phyloP scores from a whole-genome alignment of 1,140 invertebrate species.

The Ips nitidus region DNA sequence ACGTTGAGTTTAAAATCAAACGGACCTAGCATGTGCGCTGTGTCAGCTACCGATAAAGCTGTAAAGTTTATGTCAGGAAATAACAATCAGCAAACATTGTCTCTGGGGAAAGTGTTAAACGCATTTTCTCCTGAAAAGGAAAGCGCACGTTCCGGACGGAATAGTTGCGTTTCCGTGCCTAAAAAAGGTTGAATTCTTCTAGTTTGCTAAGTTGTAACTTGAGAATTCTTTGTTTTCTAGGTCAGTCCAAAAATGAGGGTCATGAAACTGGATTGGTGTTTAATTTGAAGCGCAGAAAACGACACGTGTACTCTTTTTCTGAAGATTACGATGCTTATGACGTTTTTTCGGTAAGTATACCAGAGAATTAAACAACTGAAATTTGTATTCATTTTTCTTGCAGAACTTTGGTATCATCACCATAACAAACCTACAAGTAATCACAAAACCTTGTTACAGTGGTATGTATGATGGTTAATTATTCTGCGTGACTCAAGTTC shows the following conservation, averaged over 20 bases:
- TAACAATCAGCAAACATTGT: slow-evolving; percentile 12
- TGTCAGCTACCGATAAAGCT: slow-evolving; percentile 64
- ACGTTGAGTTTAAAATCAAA: slow-evolving; percentile 57
- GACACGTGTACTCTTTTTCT: slow-evolving; percentile 38
- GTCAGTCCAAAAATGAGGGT: neutral
- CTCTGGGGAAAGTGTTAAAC: slow-evolving; percentile 24
- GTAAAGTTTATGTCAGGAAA: slow-evolving; percentile 53
- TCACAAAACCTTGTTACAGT: slow-evolving; percentile 45
- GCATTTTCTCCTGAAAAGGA: slow-evolving; percentile 31
- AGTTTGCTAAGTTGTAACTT: neutral
- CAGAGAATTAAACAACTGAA: slow-evolving; percentile 9
- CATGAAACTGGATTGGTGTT: neutral
- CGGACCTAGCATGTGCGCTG: slow-evolving; percentile 60
- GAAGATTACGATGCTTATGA: slow-evolving; percentile 46
- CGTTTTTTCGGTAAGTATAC: slow-evolving; percentile 41
- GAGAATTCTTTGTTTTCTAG: neutral
- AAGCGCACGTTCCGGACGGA: slow-evolving; percentile 29
- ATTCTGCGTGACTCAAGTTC: neutral
- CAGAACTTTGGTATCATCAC: slow-evolving; percentile 43
- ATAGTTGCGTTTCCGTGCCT: slow-evolving; percentile 29
- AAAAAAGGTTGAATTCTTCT: slow-evolving; percentile 26
- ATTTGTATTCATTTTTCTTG: slow-evolving; percentile 20
- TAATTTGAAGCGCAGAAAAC: slow-evolving; percentile 17
- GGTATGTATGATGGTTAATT: slow-evolving; percentile 32
- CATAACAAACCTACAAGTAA: slow-evolving; percentile 43